These are phyloP conservation scores for Hypomesus transpacificus DNA, from an alignment of 2,113 vertebrate genomes.

Conservation along the genomic window DNA sequence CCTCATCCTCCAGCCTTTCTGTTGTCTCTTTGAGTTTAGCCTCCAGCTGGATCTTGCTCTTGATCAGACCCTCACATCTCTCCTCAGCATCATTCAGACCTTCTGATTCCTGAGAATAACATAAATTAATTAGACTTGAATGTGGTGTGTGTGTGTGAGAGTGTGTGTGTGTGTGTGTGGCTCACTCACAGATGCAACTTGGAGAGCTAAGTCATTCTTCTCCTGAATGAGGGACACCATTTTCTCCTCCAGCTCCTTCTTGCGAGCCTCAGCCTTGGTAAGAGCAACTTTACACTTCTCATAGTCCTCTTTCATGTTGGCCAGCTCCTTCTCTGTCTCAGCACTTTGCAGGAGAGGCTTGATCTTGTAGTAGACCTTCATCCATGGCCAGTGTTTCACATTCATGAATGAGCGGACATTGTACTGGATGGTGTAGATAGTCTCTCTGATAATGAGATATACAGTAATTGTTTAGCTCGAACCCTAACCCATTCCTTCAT, in stretches of 20 bases:
- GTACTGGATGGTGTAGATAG: conserved; percentile 57
- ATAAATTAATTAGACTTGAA: no score
- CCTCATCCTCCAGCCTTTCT: neutral
- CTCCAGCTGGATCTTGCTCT: conserved; percentile 4
- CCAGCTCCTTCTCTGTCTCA: conserved; percentile 75
- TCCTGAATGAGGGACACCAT: neutral
- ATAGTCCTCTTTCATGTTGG: conserved; percentile 71
- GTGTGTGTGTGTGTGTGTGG: neutral
- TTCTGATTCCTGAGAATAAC: neutral
- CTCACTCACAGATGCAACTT: neutral
- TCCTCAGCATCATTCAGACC: neutral
- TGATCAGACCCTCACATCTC: neutral
- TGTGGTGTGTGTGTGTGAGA: no score
- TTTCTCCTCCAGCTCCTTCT: conserved; percentile 2
- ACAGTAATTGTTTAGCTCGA: no score
- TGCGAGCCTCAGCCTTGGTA: neutral
- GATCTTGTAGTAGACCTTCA: conserved; percentile 79
- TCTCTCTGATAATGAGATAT: neutral
- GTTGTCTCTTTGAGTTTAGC: neutral
- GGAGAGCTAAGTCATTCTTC: neutral
- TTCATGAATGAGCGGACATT: conserved; percentile 74
- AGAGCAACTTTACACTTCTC: neutral
- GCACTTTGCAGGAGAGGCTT: conserved; percentile 75
- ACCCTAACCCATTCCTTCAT: no score
- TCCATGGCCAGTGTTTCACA: conserved; percentile 77